Evolutionary conservation across 2,797 vertebrate genomes (phyloP).

Genomic region (Huso huso): DNA sequence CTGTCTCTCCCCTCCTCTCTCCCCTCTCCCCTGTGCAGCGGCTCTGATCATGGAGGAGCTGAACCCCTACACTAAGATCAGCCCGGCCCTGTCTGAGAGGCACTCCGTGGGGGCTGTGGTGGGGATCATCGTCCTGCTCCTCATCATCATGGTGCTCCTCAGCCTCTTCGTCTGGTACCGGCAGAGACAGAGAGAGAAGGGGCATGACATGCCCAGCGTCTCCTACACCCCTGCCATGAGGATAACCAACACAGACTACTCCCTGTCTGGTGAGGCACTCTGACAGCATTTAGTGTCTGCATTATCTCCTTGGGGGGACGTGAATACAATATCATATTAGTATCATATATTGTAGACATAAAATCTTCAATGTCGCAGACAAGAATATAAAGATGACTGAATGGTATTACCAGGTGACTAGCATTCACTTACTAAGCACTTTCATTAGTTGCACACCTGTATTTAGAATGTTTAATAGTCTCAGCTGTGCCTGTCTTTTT

Average conservation of each 20-base stretch:
- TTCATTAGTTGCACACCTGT: too few relatives aligned
- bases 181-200: constrained; percentile 87
- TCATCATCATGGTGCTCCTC: constrained; percentile 91
- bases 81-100: constrained; percentile 84
- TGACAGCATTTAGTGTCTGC: background rate
- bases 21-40: constrained; percentile 48
- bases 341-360: too few relatives aligned
- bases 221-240: constrained; percentile 91
- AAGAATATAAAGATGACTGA: too few relatives aligned
- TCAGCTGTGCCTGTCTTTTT: too few relatives aligned
- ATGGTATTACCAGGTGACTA: too few relatives aligned
- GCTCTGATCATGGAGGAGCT: constrained; percentile 98
- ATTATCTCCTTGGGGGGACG: too few relatives aligned
- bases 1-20: background rate
- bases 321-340: too few relatives aligned
- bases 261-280: constrained; percentile 78
- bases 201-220: constrained; percentile 89
- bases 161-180: constrained; percentile 93
- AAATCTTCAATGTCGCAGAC: too few relatives aligned
- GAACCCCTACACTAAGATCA: constrained; percentile 98
- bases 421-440: too few relatives aligned
- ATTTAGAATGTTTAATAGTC: too few relatives aligned
- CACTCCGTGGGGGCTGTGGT: constrained; percentile 93
- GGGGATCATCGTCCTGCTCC: constrained; percentile 87
- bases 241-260: constrained; percentile 89